Evolutionary conservation across 2,797 vertebrate species (phyloP).

Genomic region (Sphenodon punctatus): DNA sequence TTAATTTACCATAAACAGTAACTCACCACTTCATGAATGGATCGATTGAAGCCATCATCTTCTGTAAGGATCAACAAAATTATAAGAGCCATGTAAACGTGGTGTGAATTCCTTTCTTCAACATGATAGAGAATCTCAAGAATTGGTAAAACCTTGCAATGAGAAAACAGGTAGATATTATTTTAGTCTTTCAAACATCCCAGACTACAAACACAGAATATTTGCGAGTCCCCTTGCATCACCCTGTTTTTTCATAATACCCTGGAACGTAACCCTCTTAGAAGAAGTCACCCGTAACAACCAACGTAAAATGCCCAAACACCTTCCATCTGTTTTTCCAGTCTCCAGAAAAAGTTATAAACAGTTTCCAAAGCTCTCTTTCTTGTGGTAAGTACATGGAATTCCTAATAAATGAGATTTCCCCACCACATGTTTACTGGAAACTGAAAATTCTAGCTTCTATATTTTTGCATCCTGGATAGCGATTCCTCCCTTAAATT

Average conservation of each 20-base stretch:
- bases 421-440: too few species aligned
- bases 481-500: too few species aligned
- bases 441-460: background rate
- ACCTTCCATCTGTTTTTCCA: slow-evolving; percentile 6
- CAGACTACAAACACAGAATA: background rate
- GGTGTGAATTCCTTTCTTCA: slow-evolving; percentile 96
- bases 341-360: background rate
- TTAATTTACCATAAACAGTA: background rate
- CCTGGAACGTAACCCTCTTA: background rate
- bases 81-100: slow-evolving; percentile 99
- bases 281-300: background rate
- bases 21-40: slow-evolving; percentile 97
- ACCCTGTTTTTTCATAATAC: background rate
- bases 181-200: slow-evolving; percentile 8
- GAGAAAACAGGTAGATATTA: background rate
- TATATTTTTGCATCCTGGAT: too few species aligned
- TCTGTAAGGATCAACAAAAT: slow-evolving; percentile 97
- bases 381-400: slow-evolving; percentile 6
- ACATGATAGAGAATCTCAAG: slow-evolving; percentile 97
- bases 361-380: slow-evolving; percentile 9
- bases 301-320: background rate
- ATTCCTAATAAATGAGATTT: slow-evolving; percentile 31
- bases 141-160: slow-evolving; percentile 90
- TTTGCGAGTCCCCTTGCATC: background rate
- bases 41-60: slow-evolving; percentile 96